Conservation (phyloP, 1,140 invertebrate species). For the Hestina assimilis region DNA sequence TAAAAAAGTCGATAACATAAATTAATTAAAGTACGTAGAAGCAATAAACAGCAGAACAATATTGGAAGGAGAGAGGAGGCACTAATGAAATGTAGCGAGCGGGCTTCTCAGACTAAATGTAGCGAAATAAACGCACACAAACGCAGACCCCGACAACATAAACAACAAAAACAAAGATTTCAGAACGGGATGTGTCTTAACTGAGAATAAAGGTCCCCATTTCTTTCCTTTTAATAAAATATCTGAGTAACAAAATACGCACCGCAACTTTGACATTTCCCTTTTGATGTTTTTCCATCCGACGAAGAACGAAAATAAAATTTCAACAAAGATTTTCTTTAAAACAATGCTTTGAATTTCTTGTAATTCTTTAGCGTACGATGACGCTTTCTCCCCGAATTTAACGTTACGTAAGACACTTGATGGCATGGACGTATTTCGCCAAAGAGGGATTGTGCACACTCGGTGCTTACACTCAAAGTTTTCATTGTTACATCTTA, state of each 20-base stretch:
- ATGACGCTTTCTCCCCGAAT: conserved; percentile 18
- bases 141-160: conserved; percentile 43
- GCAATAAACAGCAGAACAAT: conserved; percentile 59
- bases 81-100: conserved; percentile 67
- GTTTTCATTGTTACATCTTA: conserved; percentile 75
- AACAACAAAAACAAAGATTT: conserved; percentile 49
- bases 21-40: conserved; percentile 57
- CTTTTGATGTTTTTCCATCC: conserved; percentile 24
- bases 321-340: conserved; percentile 17
- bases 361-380: conserved; percentile 3
- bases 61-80: conserved; percentile 39
- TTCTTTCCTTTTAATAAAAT: conserved; percentile 36
- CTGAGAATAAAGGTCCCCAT: conserved; percentile 28
- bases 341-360: conserved; percentile 8
- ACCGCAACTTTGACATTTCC: conserved; percentile 22
- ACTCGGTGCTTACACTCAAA: conserved; percentile 67
- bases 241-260: conserved; percentile 29
- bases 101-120: conserved; percentile 51
- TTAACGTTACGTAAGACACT: conserved; percentile 35
- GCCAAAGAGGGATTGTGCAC: conserved; percentile 64
- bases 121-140: conserved; percentile 54
- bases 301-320: conserved; percentile 17
- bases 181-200: conserved; percentile 41
- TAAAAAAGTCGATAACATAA: conserved; percentile 28
- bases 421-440: conserved; percentile 54